Evolutionary conservation across 2,113 vertebrate species (phyloP), one percentile per base, ranked within the genome.

Genomic region (Rostratula benghalensis): DNA sequence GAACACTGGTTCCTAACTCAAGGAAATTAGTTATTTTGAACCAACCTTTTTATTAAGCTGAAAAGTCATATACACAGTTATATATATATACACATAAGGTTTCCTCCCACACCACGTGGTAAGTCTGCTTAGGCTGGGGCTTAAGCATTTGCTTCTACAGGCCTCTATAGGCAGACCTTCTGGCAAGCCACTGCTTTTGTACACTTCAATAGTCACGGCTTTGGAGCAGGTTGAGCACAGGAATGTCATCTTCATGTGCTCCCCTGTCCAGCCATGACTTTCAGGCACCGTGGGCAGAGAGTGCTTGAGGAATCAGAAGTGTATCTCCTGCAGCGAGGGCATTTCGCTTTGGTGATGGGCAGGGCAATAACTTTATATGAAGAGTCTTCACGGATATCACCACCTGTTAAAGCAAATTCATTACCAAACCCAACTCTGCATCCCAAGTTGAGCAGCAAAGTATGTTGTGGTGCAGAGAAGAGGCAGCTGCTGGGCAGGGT

Each of bases 321-420:
- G 46, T 46, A 46, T 46, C 46, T 46, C 46, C 46, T 46, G 46
- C 46, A 46, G 46, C 45, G 46, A 46, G 46, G 46, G 46, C 46
- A 46, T 46, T 46, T 46, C 11, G 97, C 97, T 84, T 98, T 98
- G 59, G 98, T 96, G 30, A 98, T 90, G 9, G 98, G 98, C 24
- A 96, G 85, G 17, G 98, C 98, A 1, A 99, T 97, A 7, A 99
- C 98, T 80, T 98, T 98, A 84, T 99, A 99, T 0, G 98, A 54
- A 22, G 98, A 98, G 24, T 99, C 98, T 92, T 99, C 99, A 15
- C 95, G 95, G 83, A 99, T 99, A 51, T 98, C 97, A 0, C 99
- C 99, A 73, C 99, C 99, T 99, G 90, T 50, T 35, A 84, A 81
- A 81, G 96, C 43, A 68, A 86, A 68, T 46, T 8, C n/a, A n/a